Evolutionary conservation across 2,113 vertebrate species (phyloP), one percentile per base, ranked within the genome.

Genomic region (Lasiurus borealis): DNA sequence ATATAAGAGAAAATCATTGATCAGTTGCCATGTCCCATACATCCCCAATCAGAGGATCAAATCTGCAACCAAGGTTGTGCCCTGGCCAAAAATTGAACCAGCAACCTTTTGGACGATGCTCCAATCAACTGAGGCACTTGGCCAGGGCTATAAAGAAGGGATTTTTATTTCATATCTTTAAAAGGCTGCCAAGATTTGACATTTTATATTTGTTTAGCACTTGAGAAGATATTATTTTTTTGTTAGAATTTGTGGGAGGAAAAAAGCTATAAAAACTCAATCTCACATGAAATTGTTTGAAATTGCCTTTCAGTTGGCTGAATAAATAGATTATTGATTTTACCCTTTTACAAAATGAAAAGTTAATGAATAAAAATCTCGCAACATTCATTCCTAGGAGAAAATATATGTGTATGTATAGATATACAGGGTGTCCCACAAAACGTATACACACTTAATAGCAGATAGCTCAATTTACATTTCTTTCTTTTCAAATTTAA

Each of bases 261-360:
- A 88, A 89, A 97, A 95, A 46, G 6, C 0, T 0, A 95, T 97
- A 90, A 95, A 97, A 98, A 96, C 93, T 82, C 96, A 98, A 98
- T 97, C 95, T 94, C 85, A 89, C 69, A 88, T 97, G 97, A 97
- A 98, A 97, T 97, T 93, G 91, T 95, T 96, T 96, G 96, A 98
- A 98, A 98, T 98, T 98, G 97, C 95, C 96, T 98, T 98, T 98
- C 95, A 97, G 89, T 98, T 97, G 62, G 95, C 93, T 97, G 97
- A 97, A 98, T 97, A 97, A 97, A 98, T 97, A 97, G 97, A 95
- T 95, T 98, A 98, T 97, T 94, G 97, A 98, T 98, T 98, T 98
- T 95, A 89, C 75, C 85, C 78, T 97, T 97, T 97, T 97, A 77
- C 96, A 96, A 97, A 98, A 97, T 93, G 96, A 97, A 98, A 98